Conservation (phyloP, 2,113 vertebrate genomes). For the Larimichthys crocea region DNA sequence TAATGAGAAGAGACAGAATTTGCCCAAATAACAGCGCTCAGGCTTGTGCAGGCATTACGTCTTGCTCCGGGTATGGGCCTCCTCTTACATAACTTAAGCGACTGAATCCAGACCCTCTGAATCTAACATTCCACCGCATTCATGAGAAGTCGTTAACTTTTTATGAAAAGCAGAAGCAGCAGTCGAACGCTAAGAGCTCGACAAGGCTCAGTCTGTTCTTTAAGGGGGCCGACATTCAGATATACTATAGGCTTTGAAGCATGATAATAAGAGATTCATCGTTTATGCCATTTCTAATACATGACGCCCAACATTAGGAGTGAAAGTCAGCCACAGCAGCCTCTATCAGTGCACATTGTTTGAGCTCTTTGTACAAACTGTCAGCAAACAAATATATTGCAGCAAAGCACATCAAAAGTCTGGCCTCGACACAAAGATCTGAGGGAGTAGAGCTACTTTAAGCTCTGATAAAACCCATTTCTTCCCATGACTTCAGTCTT, state of each 20-base stretch:
- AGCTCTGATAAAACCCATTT: slow-evolving; percentile 64
- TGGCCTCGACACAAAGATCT: slow-evolving; percentile 50
- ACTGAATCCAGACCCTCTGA: slow-evolving; percentile 66
- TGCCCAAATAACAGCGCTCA: slow-evolving; percentile 60
- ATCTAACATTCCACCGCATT: slow-evolving; percentile 74
- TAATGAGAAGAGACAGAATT: slow-evolving; percentile 74
- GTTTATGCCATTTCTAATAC: slow-evolving; percentile 27
- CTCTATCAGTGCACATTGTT: slow-evolving; percentile 2
- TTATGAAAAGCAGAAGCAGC: slow-evolving; percentile 70
- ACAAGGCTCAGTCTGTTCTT: slow-evolving; percentile 59
- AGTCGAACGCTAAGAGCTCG: slow-evolving; percentile 40
- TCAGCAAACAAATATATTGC: slow-evolving; percentile 50
- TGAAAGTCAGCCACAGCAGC: neutral
- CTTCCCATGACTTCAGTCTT: slow-evolving; percentile 80
- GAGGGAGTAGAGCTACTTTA: slow-evolving; percentile 61
- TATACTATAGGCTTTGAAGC: slow-evolving; percentile 28
- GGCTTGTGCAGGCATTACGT: slow-evolving; percentile 76
- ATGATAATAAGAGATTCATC: slow-evolving; percentile 21
- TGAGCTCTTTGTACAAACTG: slow-evolving; percentile 38
- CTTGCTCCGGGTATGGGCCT: slow-evolving; percentile 61
- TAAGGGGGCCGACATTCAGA: slow-evolving; percentile 23
- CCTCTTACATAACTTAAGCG: slow-evolving; percentile 78
- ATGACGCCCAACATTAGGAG: slow-evolving; percentile 12
- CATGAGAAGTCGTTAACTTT: slow-evolving; percentile 70
- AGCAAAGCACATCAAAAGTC: slow-evolving; percentile 63